Percentiles rank a stretch among this genome's conserved stretches.
These are phyloP conservation scores for Criorhina ranunculi DNA, from an alignment of 2,888 invertebrate genomes.

Conservation along the genomic window DNA sequence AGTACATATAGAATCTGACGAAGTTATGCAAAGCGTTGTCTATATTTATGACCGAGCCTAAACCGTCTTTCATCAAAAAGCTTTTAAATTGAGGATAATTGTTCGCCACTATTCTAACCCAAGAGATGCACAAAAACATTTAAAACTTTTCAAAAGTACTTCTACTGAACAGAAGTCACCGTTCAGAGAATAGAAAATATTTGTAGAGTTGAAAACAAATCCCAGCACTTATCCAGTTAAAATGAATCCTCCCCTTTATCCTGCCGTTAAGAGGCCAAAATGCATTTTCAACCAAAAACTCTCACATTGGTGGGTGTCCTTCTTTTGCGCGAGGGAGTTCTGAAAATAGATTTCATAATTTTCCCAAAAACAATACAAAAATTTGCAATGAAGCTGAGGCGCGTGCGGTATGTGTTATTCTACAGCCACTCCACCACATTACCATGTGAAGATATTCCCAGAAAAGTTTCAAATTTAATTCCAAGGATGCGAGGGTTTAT, in stretches of 20 bases:
- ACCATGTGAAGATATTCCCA: conserved; percentile 48
- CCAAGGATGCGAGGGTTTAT: conserved; percentile 46
- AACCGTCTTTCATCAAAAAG: too few relatives aligned
- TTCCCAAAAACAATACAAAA: not conserved
- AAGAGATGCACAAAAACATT: too few relatives aligned
- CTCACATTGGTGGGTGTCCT: not conserved
- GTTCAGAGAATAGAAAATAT: too few relatives aligned
- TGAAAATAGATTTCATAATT: conserved; percentile 40
- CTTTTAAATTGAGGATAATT: too few relatives aligned
- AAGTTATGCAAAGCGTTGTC: too few relatives aligned
- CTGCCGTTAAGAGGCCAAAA: conserved; percentile 5
- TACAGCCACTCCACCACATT: conserved; percentile 2
- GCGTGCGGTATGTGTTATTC: not conserved
- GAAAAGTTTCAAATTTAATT: conserved; percentile 68
- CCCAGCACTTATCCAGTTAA: not conserved
- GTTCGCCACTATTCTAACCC: too few relatives aligned
- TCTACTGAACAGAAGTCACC: too few relatives aligned
- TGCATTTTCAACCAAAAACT: conserved; percentile 22
- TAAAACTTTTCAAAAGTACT: too few relatives aligned
- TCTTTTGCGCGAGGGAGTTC: not conserved
- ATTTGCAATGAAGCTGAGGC: not conserved
- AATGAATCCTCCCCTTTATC: conserved; percentile 1
- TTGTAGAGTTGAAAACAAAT: not conserved
- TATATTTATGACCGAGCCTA: too few relatives aligned
- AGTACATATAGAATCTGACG: too few relatives aligned